These are phyloP conservation scores for Chromis chromis DNA, from an alignment of 2,797 vertebrate species.

Conservation along the genomic window DNA sequence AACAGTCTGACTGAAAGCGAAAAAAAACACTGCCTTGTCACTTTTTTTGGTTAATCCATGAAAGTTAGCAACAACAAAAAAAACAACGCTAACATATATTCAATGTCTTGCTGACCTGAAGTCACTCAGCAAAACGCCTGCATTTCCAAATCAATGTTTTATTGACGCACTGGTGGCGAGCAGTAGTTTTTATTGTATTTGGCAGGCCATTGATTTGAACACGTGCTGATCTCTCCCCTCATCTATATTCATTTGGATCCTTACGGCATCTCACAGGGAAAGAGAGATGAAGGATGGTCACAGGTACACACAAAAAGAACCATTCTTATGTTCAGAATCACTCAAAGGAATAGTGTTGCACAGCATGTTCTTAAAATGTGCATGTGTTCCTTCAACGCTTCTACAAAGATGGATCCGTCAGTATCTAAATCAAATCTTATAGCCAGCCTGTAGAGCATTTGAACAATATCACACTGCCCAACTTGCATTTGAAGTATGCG, in stretches of 20 bases:
- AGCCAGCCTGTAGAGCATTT: background rate
- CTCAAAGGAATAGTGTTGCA: background rate
- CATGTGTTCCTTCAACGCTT: background rate
- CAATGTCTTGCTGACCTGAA: slow-evolving; percentile 16
- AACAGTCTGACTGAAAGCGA: background rate
- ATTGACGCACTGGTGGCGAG: slow-evolving; percentile 64
- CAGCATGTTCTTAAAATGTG: slow-evolving; percentile 19
- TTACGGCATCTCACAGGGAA: slow-evolving; percentile 42
- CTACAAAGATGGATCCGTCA: too few relatives aligned
- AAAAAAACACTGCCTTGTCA: background rate
- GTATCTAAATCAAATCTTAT: background rate
- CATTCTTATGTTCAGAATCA: background rate
- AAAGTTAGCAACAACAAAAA: background rate
- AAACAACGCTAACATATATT: background rate
- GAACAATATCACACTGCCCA: background rate
- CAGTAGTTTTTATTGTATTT: slow-evolving; percentile 65
- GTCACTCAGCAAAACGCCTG: slow-evolving; percentile 37
- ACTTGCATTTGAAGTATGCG: slow-evolving; percentile 2
- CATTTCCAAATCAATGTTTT: slow-evolving; percentile 67
- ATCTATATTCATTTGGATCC: slow-evolving; percentile 65
- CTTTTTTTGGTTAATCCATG: background rate
- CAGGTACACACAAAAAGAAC: slow-evolving; percentile 2
- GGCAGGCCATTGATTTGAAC: slow-evolving; percentile 61
- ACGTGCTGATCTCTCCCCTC: slow-evolving; percentile 57
- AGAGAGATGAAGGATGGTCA: background rate